Evolutionary conservation across 2,797 vertebrate genomes (phyloP).

Genomic region (Parauchenoglanis punctatus): DNA sequence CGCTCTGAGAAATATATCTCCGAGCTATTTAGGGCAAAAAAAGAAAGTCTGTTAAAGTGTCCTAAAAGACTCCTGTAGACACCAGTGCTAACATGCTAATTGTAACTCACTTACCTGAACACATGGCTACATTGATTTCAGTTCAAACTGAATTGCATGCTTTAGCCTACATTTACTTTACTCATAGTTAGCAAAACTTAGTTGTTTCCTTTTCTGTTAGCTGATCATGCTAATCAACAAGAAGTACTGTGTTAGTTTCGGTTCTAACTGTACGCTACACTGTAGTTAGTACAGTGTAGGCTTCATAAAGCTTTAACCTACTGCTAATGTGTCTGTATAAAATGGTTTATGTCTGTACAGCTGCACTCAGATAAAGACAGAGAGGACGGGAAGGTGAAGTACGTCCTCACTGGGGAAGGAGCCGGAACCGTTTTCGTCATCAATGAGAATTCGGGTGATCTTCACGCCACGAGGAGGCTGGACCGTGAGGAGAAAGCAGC

Average conservation of each 20-base stretch:
- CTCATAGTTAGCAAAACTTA: background rate
- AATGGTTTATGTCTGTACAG: conserved; percentile 67
- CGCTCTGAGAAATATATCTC: background rate
- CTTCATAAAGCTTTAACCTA: background rate
- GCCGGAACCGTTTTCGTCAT: conserved; percentile 92
- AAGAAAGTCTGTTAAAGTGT: background rate
- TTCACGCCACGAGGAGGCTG: conserved; percentile 93
- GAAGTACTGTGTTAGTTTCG: background rate
- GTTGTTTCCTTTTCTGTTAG: background rate
- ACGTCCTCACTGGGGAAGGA: conserved; percentile 91
- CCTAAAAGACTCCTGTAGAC: conserved; percentile 10
- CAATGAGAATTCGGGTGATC: conserved; percentile 93
- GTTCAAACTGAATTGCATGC: background rate
- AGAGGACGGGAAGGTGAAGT: conserved; percentile 88
- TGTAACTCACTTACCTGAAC: background rate
- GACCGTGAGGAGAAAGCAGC: conserved; percentile 94
- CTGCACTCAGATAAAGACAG: conserved; percentile 92
- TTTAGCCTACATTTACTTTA: background rate
- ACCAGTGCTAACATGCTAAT: background rate
- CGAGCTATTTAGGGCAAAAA: conserved; percentile 13
- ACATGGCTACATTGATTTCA: background rate
- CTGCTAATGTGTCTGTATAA: background rate
- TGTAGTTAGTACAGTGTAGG: background rate
- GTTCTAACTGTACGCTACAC: too few relatives aligned
- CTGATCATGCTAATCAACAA: background rate